A percentile compares a stretch with the other conserved stretches of the same genome.
These are phyloP conservation scores for Cistogaster globosa DNA, from an alignment of 2,888 invertebrate species.

Conservation along the genomic window DNA sequence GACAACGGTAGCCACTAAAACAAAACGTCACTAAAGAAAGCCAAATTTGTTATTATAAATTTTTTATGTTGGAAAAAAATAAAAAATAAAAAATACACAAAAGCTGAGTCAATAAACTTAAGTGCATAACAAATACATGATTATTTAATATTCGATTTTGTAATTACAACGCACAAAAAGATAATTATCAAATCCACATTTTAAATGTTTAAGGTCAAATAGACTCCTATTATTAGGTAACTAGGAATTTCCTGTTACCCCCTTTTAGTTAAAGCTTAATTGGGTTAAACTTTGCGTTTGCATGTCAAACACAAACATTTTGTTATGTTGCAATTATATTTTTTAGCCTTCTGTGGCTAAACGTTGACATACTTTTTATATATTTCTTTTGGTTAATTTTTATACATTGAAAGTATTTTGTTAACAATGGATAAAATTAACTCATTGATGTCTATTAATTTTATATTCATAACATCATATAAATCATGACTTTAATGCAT, in stretches of 20 bases:
- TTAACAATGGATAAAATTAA: background rate
- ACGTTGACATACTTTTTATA: constrained; percentile 50
- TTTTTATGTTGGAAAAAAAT: background rate
- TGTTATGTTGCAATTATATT: constrained; percentile 46
- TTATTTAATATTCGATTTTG: constrained; percentile 52
- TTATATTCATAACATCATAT: constrained; percentile 34
- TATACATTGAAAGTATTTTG: constrained; percentile 1
- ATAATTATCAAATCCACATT: constrained; percentile 4
- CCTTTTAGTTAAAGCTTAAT: background rate
- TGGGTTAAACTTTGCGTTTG: background rate
- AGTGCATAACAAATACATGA: constrained; percentile 17
- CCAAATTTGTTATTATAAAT: constrained; percentile 25
- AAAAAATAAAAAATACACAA: too few relatives aligned
- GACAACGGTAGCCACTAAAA: constrained; percentile 34
- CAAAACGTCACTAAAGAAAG: constrained; percentile 64
- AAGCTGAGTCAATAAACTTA: constrained; percentile 63
- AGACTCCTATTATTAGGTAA: constrained; percentile 14
- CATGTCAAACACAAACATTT: background rate
- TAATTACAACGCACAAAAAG: constrained; percentile 15
- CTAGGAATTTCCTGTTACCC: constrained; percentile 43
- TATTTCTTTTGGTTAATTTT: background rate
- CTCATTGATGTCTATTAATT: background rate
- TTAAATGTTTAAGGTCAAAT: constrained; percentile 53
- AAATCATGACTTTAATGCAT: constrained; percentile 24
- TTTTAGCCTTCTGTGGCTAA: background rate